phyloP scores from a whole-genome alignment of 2,888 invertebrate genomes.

The Cataglyphis rosenhaueri region DNA sequence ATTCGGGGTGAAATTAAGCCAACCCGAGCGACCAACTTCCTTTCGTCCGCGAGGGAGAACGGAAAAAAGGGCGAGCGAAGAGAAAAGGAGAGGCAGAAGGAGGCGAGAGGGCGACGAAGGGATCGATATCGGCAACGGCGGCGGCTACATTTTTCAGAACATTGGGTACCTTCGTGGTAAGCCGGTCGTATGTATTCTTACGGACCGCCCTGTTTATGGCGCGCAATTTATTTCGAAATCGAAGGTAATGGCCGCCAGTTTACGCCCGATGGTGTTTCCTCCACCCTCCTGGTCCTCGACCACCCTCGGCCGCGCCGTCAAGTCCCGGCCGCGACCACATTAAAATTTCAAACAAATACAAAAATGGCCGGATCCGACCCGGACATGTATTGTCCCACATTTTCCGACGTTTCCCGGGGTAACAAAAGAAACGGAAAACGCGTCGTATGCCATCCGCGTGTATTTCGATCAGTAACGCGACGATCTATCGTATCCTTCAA shows the following conservation, averaged over 20 bases:
- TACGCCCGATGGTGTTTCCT: constrained; percentile 74
- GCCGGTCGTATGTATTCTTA: constrained; percentile 84
- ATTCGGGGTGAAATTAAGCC: constrained; percentile 72
- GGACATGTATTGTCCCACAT: constrained; percentile 80
- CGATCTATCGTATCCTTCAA: neutral
- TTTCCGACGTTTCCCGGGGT: constrained; percentile 49
- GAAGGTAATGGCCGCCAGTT: constrained; percentile 84
- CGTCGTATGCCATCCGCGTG: neutral
- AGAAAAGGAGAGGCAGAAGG: constrained; percentile 39
- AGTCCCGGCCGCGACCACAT: constrained; percentile 75
- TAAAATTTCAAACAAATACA: constrained; percentile 83
- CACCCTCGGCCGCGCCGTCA: constrained; percentile 49
- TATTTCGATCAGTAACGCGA: neutral
- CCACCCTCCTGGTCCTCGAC: constrained; percentile 40
- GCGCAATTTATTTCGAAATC: constrained; percentile 85
- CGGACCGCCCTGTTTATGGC: constrained; percentile 84
- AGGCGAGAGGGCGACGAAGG: constrained; percentile 54
- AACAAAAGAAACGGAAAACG: constrained; percentile 44
- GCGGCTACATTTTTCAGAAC: constrained; percentile 79
- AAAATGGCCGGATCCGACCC: constrained; percentile 77
- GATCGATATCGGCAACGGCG: constrained; percentile 76
- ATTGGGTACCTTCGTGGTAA: constrained; percentile 80
- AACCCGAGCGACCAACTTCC: constrained; percentile 52
- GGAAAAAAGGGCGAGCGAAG: constrained; percentile 41
- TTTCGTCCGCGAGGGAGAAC: constrained; percentile 46